Conservation (phyloP, 2,113 vertebrate species). For the Ramphastos sulfuratus region DNA sequence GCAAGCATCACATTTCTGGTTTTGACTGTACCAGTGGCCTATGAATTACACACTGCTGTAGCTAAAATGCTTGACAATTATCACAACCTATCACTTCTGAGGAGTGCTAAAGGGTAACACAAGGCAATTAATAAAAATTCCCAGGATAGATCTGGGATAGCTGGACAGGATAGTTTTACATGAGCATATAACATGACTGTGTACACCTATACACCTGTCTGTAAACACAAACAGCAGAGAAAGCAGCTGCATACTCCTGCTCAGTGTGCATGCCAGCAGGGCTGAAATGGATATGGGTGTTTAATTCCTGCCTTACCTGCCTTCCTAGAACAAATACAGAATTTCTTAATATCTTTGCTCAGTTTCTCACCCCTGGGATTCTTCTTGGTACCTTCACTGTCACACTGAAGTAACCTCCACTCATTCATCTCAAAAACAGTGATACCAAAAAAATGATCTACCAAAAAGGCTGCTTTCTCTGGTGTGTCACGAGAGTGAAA, state of each 20-base stretch:
- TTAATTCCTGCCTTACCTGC: neutral
- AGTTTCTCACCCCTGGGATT: fast-evolving
- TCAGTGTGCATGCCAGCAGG: fast-evolving
- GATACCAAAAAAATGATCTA: neutral
- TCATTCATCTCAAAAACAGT: neutral
- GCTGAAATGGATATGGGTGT: fast-evolving
- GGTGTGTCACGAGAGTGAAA: fast-evolving
- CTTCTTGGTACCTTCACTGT: neutral
- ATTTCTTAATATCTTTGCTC: neutral
- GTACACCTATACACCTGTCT: fast-evolving
- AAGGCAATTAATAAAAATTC: neutral
- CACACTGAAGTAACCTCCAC: neutral
- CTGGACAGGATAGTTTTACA: neutral
- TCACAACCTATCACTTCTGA: neutral
- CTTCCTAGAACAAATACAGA: neutral
- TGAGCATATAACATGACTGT: neutral
- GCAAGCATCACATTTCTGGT: neutral
- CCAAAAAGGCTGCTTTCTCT: neutral
- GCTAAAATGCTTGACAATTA: neutral
- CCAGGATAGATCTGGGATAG: neutral
- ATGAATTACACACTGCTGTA: neutral
- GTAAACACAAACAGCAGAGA: neutral
- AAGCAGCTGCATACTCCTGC: fast-evolving
- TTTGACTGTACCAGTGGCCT: neutral
- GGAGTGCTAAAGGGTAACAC: neutral